Evolutionary conservation across 2,888 invertebrate genomes (phyloP).

Genomic region (Zelleria hepariella): DNA sequence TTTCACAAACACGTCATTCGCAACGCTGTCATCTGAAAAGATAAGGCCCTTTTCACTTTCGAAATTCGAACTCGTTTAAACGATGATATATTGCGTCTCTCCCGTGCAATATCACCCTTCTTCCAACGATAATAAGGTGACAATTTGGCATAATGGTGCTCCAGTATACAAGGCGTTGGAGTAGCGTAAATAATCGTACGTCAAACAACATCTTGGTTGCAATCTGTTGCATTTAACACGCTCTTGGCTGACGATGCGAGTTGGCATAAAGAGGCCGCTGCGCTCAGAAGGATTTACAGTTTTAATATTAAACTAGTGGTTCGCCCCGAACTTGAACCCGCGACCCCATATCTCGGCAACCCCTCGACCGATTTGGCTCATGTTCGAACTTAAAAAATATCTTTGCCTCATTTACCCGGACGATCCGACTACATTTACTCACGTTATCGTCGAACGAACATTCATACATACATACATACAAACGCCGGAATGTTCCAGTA

Average conservation of each 20-base stretch:
- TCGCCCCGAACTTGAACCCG: too few relatives aligned
- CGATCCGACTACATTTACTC: too few relatives aligned
- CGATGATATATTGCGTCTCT: not conserved
- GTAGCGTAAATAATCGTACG: not conserved
- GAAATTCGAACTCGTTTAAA: not conserved
- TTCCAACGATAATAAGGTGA: not conserved
- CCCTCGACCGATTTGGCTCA: too few relatives aligned
- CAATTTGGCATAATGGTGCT: not conserved
- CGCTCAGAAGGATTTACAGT: not conserved
- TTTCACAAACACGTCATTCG: not conserved
- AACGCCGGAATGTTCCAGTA: too few relatives aligned
- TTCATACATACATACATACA: too few relatives aligned
- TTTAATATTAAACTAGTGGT: too few relatives aligned
- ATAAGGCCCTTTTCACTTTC: not conserved
- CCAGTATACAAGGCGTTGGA: not conserved
- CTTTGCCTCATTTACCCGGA: too few relatives aligned
- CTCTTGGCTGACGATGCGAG: not conserved
- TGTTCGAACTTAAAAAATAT: too few relatives aligned
- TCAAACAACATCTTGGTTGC: not conserved
- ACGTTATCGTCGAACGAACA: too few relatives aligned
- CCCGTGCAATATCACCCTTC: not conserved
- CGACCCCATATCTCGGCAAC: too few relatives aligned
- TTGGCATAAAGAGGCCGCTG: too few relatives aligned
- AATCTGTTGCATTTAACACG: not conserved
- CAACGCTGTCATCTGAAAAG: not conserved